Conservation (phyloP, 2,113 vertebrate genomes). For the Gymnocephalus cernua region DNA sequence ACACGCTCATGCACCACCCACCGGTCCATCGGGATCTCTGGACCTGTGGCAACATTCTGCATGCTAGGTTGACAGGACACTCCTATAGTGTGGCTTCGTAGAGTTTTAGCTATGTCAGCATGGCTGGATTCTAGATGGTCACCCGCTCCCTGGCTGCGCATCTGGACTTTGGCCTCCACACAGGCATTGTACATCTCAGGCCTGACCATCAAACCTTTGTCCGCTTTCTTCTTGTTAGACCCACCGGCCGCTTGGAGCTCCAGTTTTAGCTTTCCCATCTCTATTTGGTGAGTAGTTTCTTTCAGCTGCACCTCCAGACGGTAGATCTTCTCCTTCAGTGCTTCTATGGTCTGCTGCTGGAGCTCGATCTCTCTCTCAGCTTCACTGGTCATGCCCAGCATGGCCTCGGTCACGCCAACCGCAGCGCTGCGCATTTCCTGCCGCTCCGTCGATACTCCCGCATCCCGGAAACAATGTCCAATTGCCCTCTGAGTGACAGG, state of each 20-base stretch:
- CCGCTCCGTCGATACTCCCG: constrained; percentile 83
- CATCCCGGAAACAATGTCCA: constrained; percentile 73
- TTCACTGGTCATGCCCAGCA: constrained; percentile 93
- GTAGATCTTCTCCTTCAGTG: constrained; percentile 95
- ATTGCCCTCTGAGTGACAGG: constrained; percentile 72
- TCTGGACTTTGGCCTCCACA: constrained; percentile 87
- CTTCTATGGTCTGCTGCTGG: constrained; percentile 94
- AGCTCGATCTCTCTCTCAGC: constrained; percentile 92
- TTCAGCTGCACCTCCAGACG: constrained; percentile 93
- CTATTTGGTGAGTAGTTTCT: constrained; percentile 92
- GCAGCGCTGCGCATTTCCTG: constrained; percentile 77
- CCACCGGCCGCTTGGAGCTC: constrained; percentile 92
- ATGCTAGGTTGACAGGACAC: constrained; percentile 83
- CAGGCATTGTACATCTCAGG: constrained; percentile 85
- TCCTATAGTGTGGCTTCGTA: constrained; percentile 77
- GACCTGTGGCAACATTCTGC: constrained; percentile 77
- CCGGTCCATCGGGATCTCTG: constrained; percentile 86
- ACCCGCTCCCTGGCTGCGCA: constrained; percentile 88
- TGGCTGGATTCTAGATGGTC: constrained; percentile 80
- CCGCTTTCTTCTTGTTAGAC: constrained; percentile 88
- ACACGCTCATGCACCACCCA: constrained; percentile 89
- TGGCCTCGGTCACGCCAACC: constrained; percentile 90
- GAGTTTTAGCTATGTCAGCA: constrained; percentile 72
- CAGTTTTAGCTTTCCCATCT: constrained; percentile 96
- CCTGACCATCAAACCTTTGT: constrained; percentile 88